Evolutionary conservation across 1,140 invertebrate genomes (phyloP).

Genomic region (Drosophila leontia): DNA sequence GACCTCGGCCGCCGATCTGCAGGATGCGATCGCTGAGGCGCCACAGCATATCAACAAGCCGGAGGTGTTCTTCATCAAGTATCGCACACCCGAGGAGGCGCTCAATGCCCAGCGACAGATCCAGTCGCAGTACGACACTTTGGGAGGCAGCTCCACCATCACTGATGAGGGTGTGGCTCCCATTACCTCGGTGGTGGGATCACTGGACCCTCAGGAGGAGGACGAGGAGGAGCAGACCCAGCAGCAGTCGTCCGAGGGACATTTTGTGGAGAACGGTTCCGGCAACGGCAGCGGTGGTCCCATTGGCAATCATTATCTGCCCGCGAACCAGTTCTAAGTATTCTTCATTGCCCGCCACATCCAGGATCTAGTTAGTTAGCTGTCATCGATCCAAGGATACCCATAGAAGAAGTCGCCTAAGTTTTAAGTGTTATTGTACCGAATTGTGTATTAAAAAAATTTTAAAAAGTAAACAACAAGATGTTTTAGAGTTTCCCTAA

Average conservation of each 20-base stretch:
- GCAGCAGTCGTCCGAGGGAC: slow-evolving; percentile 47
- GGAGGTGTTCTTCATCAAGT: slow-evolving; percentile 87
- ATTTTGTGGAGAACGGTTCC: slow-evolving; percentile 43
- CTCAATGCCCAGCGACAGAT: slow-evolving; percentile 80
- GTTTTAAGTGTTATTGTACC: slow-evolving; percentile 39
- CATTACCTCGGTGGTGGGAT: slow-evolving; percentile 80
- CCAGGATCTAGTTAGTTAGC: slow-evolving; percentile 74
- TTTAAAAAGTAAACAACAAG: background rate
- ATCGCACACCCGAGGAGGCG: slow-evolving; percentile 88
- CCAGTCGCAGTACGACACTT: slow-evolving; percentile 80
- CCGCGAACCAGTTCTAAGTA: slow-evolving; percentile 76
- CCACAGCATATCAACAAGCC: slow-evolving; percentile 86
- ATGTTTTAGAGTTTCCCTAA: background rate
- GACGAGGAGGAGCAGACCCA: slow-evolving; percentile 68
- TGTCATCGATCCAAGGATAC: slow-evolving; percentile 34
- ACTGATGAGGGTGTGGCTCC: slow-evolving; percentile 82
- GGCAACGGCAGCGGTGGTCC: slow-evolving; percentile 34
- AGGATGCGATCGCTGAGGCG: slow-evolving; percentile 91
- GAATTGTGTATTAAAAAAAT: slow-evolving; percentile 39
- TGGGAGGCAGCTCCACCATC: slow-evolving; percentile 77
- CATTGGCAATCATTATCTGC: slow-evolving; percentile 70
- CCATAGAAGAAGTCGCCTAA: slow-evolving; percentile 7
- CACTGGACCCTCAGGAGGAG: slow-evolving; percentile 71
- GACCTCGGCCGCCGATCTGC: slow-evolving; percentile 89
- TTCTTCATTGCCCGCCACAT: slow-evolving; percentile 66